A percentile compares a stretch with the other conserved stretches of the same genome.
Evolutionary conservation across 2,113 vertebrate genomes (phyloP).

Genomic region (Peromyscus polionotus): DNA sequence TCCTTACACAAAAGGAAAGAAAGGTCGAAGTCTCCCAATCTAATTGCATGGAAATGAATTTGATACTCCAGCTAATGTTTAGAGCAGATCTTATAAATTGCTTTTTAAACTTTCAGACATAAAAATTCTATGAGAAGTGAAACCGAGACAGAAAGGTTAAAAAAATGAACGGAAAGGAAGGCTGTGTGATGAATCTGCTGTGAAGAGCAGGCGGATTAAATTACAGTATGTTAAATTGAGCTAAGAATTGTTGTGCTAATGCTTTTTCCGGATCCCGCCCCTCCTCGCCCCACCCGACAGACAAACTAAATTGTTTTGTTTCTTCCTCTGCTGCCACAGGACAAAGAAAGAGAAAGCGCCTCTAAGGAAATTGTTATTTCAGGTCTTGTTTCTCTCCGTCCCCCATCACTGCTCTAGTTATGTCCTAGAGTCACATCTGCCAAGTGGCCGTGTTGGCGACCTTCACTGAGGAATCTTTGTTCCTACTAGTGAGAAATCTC

Average conservation of each 20-base stretch:
- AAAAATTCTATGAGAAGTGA: not conserved
- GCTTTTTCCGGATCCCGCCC: conserved; percentile 20
- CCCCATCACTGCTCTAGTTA: conserved; percentile 12
- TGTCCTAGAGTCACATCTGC: not conserved
- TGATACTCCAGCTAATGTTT: conserved; percentile 75
- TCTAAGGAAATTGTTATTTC: not conserved
- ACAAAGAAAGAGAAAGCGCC: not conserved
- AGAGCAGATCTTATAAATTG: conserved; percentile 57
- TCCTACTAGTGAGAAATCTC: not conserved
- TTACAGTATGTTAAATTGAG: conserved; percentile 54
- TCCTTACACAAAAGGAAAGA: conserved; percentile 50
- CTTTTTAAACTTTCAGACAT: conserved; percentile 58
- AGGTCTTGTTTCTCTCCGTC: conserved; percentile 21
- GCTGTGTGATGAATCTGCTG: not conserved
- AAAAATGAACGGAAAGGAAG: conserved; percentile 39
- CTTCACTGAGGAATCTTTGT: not conserved
- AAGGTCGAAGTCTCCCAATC: conserved; percentile 46
- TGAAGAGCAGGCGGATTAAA: not conserved
- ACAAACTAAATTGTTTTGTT: not conserved
- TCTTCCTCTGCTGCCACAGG: not conserved
- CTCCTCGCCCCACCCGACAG: not conserved
- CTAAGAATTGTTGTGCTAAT: conserved; percentile 63
- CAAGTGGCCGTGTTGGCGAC: not conserved
- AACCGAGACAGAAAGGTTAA: conserved; percentile 11
- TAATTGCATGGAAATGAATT: conserved; percentile 72